Evolutionary conservation across 2,888 invertebrate genomes (phyloP), one percentile per base, ranked within the genome.

Genomic region (Mechanitis mazaeus): DNA sequence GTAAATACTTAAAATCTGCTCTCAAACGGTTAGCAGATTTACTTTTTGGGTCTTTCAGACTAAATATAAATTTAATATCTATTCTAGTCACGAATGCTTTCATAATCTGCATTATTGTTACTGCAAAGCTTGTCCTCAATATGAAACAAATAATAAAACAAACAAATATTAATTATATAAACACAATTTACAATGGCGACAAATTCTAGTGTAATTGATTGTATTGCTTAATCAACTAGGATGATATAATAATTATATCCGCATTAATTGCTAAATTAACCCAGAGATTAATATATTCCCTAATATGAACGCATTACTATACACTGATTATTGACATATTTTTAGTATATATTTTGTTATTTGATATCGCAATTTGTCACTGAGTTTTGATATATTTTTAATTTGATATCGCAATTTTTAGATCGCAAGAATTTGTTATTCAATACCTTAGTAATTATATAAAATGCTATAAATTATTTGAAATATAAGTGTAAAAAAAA

Each of bases 91-190:
- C 35, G 2, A 35, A 5, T 5, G 35, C 35, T 5, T 50, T 50
- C 31, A 31, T 3, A 50, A 50, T 50, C 50, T 31, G 31, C 31
- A 31, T 31, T 31, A 50, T 6, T 6, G 31, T 56, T 42, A 57
- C 11, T 33, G 33, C 28, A 11, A 33, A 62, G 54, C 54, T 59
- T 56, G 63, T 63, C 33, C 35, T 54, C 56, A 53, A 63, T 66
- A 64, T 20, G 20, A 20, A 20, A 20, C 20, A 20, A 20, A 20
- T 20, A 20, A 20, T 20, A 68, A 69, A 59, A 63, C 64, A 68
- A 63, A 59, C 68, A 66, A 69, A 64, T 62, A 62, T 68, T 68
- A 68, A 63, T 65, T 69, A 66, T 68, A 68, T 67, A 65, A 68
- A 69, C 67, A 61, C 63, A 63, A 55, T 66, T 68, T 69, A 65